Conservation (phyloP, 2,888 invertebrate species). For the Ceriagrion tenellum region DNA sequence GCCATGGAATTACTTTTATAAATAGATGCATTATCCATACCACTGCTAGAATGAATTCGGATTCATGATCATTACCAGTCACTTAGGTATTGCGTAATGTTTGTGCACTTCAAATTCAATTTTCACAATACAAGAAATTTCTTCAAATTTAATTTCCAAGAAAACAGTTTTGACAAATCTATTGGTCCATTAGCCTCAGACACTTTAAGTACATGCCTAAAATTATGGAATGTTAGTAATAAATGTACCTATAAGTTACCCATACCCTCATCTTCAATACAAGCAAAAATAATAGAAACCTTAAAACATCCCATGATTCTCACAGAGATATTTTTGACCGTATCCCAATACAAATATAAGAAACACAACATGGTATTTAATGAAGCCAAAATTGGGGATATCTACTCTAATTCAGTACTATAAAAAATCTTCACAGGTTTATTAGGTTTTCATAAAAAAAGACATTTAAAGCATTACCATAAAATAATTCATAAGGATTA, state of each 20-base stretch:
- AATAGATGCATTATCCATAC: background rate
- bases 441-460: constrained; percentile 62
- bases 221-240: background rate
- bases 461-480: constrained; percentile 60
- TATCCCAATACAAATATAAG: background rate
- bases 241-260: background rate
- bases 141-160: background rate
- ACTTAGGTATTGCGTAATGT: background rate
- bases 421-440: constrained; percentile 60
- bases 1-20: background rate
- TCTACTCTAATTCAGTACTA: constrained; percentile 57
- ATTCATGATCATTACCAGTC: too few relatives aligned
- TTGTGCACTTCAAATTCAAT: background rate
- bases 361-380: background rate
- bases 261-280: background rate
- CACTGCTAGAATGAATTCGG: background rate
- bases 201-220: constrained; percentile 10
- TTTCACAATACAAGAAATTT: background rate
- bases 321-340: background rate
- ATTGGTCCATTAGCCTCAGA: background rate
- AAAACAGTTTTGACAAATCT: background rate
- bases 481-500: constrained; percentile 50
- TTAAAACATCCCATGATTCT: background rate
- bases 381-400: background rate
- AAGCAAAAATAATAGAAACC: background rate